phyloP scores from a whole-genome alignment of 2,888 invertebrate species.

The Lapara coniferarum region DNA sequence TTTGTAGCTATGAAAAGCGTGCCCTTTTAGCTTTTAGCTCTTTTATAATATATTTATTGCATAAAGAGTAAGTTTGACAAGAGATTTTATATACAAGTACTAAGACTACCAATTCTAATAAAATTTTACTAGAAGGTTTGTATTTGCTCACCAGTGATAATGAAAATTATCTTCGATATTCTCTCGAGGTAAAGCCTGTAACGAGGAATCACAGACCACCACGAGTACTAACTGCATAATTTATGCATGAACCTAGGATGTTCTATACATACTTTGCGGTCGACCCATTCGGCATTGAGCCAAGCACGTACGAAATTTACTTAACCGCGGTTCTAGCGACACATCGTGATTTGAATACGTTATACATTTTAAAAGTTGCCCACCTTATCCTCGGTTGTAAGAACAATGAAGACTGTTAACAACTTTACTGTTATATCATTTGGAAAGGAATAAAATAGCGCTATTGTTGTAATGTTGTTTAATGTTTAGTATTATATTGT shows the following conservation, averaged over 20 bases:
- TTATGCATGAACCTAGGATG: constrained; percentile 4
- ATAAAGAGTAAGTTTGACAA: no score
- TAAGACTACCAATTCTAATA: no score
- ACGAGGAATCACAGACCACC: background rate
- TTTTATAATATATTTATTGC: no score
- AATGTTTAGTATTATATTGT: no score
- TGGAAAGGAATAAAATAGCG: background rate
- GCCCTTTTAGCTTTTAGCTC: no score
- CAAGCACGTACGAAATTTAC: constrained; percentile 82
- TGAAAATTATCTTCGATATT: background rate
- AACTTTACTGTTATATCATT: constrained; percentile 4
- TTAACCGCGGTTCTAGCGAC: constrained; percentile 64
- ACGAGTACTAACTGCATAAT: background rate
- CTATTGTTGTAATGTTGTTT: no score
- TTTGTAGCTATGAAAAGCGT: no score
- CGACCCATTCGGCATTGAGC: constrained; percentile 75
- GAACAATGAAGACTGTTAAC: constrained; percentile 7
- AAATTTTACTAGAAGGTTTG: no score
- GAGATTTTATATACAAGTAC: no score
- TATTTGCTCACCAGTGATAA: no score
- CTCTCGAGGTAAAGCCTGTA: background rate
- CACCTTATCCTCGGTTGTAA: background rate
- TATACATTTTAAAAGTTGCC: constrained; percentile 49
- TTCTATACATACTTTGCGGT: constrained; percentile 48
- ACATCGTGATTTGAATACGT: constrained; percentile 73